These are phyloP conservation scores for Schizaphis graminum DNA, from an alignment of 2,888 invertebrate species.

Conservation along the genomic window DNA sequence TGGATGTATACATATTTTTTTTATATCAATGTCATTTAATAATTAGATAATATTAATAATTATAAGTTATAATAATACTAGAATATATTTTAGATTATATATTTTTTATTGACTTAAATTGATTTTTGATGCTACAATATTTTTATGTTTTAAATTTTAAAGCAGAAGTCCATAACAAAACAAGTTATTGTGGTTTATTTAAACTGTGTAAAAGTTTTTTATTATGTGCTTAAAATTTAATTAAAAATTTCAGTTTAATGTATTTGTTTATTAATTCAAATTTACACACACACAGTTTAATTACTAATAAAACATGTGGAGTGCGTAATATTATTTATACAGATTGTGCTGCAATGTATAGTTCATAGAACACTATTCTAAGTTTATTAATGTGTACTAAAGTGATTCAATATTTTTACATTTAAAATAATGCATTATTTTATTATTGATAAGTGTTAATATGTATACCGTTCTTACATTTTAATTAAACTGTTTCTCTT, in stretches of 20 bases:
- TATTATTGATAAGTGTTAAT: slow-evolving; percentile 60
- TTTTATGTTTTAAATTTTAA: slow-evolving; percentile 35
- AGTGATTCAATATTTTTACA: slow-evolving; percentile 52
- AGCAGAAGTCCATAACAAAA: not conserved
- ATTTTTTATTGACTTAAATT: not conserved
- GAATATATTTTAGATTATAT: slow-evolving; percentile 27
- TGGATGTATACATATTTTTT: not conserved
- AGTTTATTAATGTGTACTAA: slow-evolving; percentile 57
- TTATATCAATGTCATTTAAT: not conserved
- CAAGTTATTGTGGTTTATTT: slow-evolving; percentile 41
- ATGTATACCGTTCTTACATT: slow-evolving; percentile 2
- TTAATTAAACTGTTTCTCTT: slow-evolving; percentile 10
- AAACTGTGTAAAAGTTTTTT: slow-evolving; percentile 39
- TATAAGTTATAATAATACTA: not conserved
- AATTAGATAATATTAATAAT: not conserved
- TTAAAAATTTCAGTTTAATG: not conserved
- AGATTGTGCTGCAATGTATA: slow-evolving; percentile 38
- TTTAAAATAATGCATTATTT: slow-evolving; percentile 35
- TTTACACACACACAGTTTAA: slow-evolving; percentile 35
- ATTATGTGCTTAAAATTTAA: slow-evolving; percentile 40
- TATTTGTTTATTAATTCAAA: slow-evolving; percentile 33
- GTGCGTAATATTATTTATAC: slow-evolving; percentile 46
- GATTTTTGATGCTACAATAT: slow-evolving; percentile 5
- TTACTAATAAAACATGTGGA: slow-evolving; percentile 35
- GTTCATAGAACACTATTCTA: slow-evolving; percentile 53